Conservation (phyloP, 2,113 vertebrate genomes). For the Dasyornis broadbenti region DNA sequence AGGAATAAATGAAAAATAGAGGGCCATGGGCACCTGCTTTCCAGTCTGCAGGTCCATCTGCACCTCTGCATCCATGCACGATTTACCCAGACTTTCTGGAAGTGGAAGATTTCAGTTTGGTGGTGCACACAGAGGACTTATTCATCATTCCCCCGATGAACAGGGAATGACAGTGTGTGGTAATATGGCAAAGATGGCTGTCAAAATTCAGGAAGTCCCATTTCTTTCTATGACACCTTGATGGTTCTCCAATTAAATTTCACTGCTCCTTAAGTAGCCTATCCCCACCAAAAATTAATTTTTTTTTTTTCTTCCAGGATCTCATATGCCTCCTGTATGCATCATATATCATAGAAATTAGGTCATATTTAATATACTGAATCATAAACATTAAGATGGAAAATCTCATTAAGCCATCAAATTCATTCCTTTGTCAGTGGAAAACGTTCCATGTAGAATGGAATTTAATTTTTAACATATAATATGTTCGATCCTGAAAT, state of each 20-base stretch:
- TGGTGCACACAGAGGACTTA: neutral
- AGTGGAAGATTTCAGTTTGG: neutral
- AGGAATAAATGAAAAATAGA: neutral
- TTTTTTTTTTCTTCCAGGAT: neutral
- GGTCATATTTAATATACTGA: conserved; percentile 28
- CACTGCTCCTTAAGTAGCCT: neutral
- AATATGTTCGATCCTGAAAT: neutral
- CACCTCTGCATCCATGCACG: neutral
- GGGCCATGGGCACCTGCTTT: neutral
- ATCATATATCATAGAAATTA: conserved; percentile 1
- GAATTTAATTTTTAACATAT: conserved; percentile 30
- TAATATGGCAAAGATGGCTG: neutral
- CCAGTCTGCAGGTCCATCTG: rapidly evolving
- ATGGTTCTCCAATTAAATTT: neutral
- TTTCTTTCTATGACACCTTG: conserved; percentile 24
- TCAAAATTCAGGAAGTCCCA: neutral
- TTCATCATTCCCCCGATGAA: neutral
- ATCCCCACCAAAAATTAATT: neutral
- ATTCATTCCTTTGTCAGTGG: conserved; percentile 16
- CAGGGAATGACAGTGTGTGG: neutral
- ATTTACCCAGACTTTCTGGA: neutral
- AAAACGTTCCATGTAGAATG: neutral
- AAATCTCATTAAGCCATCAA: conserved; percentile 36
- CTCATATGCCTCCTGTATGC: neutral
- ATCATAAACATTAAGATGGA: conserved; percentile 37